phyloP scores from a whole-genome alignment of 2,888 invertebrate genomes.

The Brachyptera risi region DNA sequence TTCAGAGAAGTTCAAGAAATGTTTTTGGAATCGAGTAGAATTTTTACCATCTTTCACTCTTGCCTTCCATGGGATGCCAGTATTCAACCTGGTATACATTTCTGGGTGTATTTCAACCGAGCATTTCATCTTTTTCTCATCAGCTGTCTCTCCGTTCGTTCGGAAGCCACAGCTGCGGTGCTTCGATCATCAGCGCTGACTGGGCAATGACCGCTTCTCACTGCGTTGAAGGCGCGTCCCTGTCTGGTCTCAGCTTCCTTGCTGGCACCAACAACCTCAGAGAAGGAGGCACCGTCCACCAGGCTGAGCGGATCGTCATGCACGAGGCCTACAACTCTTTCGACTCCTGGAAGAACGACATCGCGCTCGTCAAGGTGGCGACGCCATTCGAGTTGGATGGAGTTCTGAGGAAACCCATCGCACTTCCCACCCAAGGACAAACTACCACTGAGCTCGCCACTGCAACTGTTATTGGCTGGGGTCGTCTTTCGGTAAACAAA shows the following conservation, averaged over 20 bases:
- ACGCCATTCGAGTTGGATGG: constrained; percentile 16
- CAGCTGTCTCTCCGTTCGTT: constrained; percentile 19
- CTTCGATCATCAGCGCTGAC: constrained; percentile 6
- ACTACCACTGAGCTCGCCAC: not conserved
- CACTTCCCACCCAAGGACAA: constrained; percentile 18
- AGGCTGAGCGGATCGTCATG: constrained; percentile 1
- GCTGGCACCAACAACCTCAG: constrained; percentile 10
- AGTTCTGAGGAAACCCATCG: constrained; percentile 14
- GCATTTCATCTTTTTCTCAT: not conserved
- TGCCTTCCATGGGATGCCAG: no score
- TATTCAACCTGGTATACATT: no score
- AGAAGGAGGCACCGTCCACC: constrained; percentile 9
- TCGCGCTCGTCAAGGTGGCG: constrained; percentile 16
- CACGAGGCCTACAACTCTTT: constrained; percentile 3
- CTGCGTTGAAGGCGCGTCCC: not conserved
- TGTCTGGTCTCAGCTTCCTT: not conserved
- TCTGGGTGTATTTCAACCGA: no score
- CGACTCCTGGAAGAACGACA: constrained; percentile 23
- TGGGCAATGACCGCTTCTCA: constrained; percentile 22
- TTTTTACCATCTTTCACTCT: no score
- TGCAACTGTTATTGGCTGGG: constrained; percentile 24
- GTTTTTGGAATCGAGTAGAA: no score
- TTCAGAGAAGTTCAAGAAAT: no score
- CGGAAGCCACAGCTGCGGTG: constrained; percentile 22
- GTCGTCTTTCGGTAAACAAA: constrained; percentile 11